Conservation (phyloP, 2,797 vertebrate species). For the Thamnophis elegans region DNA sequence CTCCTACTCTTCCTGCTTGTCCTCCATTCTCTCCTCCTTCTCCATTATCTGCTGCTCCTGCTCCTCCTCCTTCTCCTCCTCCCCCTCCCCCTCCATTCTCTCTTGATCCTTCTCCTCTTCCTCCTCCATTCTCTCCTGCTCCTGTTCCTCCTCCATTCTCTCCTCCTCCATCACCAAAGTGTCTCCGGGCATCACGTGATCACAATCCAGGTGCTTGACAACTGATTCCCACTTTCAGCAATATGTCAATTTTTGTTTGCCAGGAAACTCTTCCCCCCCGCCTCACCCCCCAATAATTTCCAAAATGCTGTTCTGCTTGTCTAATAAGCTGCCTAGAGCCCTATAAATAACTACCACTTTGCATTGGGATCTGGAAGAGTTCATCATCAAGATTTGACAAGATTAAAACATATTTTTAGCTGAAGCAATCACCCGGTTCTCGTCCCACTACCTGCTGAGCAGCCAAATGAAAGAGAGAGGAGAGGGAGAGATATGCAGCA, state of each 20-base stretch:
- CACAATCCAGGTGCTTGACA: not conserved
- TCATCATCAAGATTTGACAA: slow-evolving; percentile 35
- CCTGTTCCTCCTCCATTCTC: too few species aligned
- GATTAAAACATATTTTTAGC: slow-evolving; percentile 37
- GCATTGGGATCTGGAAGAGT: slow-evolving; percentile 14
- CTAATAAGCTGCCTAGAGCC: not conserved
- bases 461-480: not conserved
- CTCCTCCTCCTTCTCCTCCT: too few species aligned
- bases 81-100: too few species aligned
- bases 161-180: not conserved
- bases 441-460: accelerated
- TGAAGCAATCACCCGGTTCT: slow-evolving; percentile 9
- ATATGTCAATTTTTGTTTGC: not conserved
- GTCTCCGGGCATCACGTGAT: not conserved
- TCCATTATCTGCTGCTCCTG: too few species aligned
- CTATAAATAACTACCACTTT: slow-evolving; percentile 31
- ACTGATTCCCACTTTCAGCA: not conserved
- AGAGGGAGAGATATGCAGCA: too few species aligned
- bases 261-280: not conserved
- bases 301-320: slow-evolving; percentile 18
- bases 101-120: too few species aligned
- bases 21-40: too few species aligned
- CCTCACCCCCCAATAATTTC: not conserved
- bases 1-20: too few species aligned
- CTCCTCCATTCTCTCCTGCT: too few species aligned